Base-by-base conservation (phyloP, 2,888 invertebrate genomes). In the Chrysomela aeneicollis region DNA sequence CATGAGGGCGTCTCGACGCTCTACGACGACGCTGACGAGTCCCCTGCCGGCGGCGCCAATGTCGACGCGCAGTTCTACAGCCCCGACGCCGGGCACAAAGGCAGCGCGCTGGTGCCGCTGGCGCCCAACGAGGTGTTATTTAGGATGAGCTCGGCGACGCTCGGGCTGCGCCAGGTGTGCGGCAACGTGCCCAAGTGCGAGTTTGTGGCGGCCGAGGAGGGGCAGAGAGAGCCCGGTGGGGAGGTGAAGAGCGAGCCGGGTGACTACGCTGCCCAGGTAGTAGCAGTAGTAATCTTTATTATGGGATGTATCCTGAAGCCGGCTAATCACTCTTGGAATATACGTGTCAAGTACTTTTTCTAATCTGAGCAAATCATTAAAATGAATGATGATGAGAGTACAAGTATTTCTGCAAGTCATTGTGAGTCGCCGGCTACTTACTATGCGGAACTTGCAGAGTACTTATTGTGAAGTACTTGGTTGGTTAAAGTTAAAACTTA, bases 41-140 rank as follows among this genome's bases (percentile, higher is more conserved):
- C 49, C 10, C 54, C 69, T 12, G 64, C 67, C 3, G 65, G 70
- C 50, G 68, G 71, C 46, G 47, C 52, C 9, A 73, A 75, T 53
- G 71, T 80, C 46, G 80, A 79, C 62, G 69, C 79, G 1, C 77
- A 78, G 66, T 82, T 82, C 68, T 82, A 81, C 64, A 74, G 70
- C 42, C 79, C 81, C 0, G 53, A 57, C 10, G 22, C 50, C 2
- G 49, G 19, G 6, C 59, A 69, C 22, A 71, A 70, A 57, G 81
- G 80, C 4, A 77, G 77, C 57, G 69, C 72, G 49, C 52, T 75
- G 10, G 62, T 81, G 6, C 70, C 70, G 8, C 66, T 82, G n/a
- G 66, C 71, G 46, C 77, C 81, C 4, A 78, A 72, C 26, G 75
- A 80, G 64, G 66, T 81, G 30, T 59, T 78, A 18, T 78, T 79